These are phyloP conservation scores for Cephus pygmeus DNA, from an alignment of 2,888 invertebrate species.

Conservation along the genomic window DNA sequence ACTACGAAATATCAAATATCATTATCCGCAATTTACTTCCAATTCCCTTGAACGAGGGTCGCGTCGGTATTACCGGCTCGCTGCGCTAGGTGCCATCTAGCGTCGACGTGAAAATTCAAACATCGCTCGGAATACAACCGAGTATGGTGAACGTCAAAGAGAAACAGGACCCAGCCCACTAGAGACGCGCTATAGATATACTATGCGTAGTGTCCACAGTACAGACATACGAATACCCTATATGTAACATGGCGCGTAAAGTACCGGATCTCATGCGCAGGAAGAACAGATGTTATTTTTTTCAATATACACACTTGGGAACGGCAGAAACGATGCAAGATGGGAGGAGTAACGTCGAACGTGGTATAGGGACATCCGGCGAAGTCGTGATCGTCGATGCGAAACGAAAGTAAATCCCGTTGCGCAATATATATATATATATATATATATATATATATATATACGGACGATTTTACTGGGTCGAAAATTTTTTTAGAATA, in stretches of 20 bases:
- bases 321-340: background rate
- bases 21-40: background rate
- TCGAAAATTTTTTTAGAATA: rapidly evolving
- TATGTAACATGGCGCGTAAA: background rate
- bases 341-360: background rate
- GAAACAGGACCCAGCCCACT: background rate
- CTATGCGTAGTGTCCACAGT: background rate
- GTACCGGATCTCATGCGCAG: background rate
- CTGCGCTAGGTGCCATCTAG: background rate
- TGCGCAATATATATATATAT: too few relatives aligned
- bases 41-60: background rate
- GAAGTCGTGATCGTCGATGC: background rate
- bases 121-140: background rate
- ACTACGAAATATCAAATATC: background rate
- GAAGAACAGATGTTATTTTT: background rate
- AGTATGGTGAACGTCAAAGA: background rate
- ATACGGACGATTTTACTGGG: background rate
- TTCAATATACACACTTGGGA: background rate
- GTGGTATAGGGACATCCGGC: background rate
- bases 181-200: background rate
- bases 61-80: background rate
- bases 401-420: background rate
- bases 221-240: background rate
- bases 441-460: too few relatives aligned
- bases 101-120: background rate